Percentiles rank a stretch among this genome's conserved stretches.
These are phyloP conservation scores for Drosophila engyochracea DNA, from an alignment of 2,888 invertebrate genomes.

Conservation along the genomic window DNA sequence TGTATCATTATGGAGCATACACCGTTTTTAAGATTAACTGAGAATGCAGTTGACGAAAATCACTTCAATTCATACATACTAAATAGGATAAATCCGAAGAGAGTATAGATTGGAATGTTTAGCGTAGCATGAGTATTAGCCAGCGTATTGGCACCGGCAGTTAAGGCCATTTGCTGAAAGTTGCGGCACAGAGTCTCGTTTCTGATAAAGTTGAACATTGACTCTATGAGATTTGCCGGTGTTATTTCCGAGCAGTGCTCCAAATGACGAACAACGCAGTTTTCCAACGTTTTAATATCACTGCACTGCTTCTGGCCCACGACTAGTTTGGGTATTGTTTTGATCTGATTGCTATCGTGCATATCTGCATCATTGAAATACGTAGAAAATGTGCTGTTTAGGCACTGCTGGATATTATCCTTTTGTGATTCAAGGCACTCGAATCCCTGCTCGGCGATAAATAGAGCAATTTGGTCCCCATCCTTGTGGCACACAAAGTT, in stretches of 20 bases:
- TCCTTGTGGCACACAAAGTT: slow-evolving; percentile 92
- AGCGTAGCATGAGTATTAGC: slow-evolving; percentile 3
- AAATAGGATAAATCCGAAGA: slow-evolving; percentile 14
- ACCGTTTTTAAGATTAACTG: slow-evolving; percentile 9
- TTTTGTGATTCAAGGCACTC: slow-evolving; percentile 89
- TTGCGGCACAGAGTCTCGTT: slow-evolving; percentile 83
- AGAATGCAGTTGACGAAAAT: slow-evolving; percentile 10
- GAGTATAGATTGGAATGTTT: slow-evolving; percentile 14
- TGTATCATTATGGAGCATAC: slow-evolving; percentile 12
- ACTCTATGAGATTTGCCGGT: slow-evolving; percentile 83
- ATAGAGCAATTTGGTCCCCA: slow-evolving; percentile 93
- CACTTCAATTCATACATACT: slow-evolving; percentile 27
- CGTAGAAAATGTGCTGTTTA: slow-evolving; percentile 87
- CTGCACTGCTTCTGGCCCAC: slow-evolving; percentile 86
- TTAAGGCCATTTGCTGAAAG: slow-evolving; percentile 54
- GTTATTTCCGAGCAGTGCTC: slow-evolving; percentile 82
- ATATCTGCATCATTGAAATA: slow-evolving; percentile 85
- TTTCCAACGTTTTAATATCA: slow-evolving; percentile 79
- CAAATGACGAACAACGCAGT: slow-evolving; percentile 79
- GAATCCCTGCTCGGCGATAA: slow-evolving; percentile 93
- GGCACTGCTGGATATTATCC: slow-evolving; percentile 88
- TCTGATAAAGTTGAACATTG: slow-evolving; percentile 83
- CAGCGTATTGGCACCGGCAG: slow-evolving; percentile 5
- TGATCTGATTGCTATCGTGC: slow-evolving; percentile 84
- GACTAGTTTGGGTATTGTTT: slow-evolving; percentile 87